Percentiles rank a stretch among this genome's conserved stretches.
Evolutionary conservation across 2,797 vertebrate genomes (phyloP).

Genomic region (Smutsia gigantea): DNA sequence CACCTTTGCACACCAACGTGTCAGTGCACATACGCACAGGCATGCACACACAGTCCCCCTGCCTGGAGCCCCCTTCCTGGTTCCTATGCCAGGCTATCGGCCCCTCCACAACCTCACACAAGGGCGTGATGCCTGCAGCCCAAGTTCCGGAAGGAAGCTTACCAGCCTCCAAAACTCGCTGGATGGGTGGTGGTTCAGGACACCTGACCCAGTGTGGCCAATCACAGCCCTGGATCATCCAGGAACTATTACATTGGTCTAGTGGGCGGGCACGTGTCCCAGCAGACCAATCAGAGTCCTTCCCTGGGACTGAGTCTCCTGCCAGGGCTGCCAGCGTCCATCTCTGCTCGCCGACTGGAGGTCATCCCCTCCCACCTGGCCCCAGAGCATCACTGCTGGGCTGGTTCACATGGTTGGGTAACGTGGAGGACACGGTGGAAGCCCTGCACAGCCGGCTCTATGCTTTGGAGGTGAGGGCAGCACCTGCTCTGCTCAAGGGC

Average conservation of each 20-base stretch:
- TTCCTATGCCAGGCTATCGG: background rate
- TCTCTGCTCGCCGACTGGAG: background rate
- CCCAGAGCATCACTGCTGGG: background rate
- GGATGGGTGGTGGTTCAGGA: background rate
- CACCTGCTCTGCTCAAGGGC: background rate
- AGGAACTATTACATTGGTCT: accelerated
- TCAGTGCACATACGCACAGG: background rate
- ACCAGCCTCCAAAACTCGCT: background rate
- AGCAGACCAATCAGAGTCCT: background rate
- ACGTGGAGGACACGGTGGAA: background rate
- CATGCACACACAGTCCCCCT: accelerated
- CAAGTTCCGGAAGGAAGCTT: background rate
- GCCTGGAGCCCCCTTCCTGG: background rate
- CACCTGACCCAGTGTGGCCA: background rate
- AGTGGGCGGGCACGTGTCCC: background rate
- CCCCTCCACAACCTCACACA: background rate
- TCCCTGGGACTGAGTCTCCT: background rate
- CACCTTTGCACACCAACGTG: background rate
- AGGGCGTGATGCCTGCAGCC: background rate
- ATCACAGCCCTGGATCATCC: background rate
- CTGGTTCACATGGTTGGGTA: background rate
- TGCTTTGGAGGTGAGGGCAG: background rate
- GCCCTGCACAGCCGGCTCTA: accelerated
- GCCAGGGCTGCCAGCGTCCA: background rate
- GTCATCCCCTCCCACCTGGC: no score